These are phyloP conservation scores for Spea bombifrons DNA, from an alignment of 2,113 vertebrate genomes.

Conservation along the genomic window DNA sequence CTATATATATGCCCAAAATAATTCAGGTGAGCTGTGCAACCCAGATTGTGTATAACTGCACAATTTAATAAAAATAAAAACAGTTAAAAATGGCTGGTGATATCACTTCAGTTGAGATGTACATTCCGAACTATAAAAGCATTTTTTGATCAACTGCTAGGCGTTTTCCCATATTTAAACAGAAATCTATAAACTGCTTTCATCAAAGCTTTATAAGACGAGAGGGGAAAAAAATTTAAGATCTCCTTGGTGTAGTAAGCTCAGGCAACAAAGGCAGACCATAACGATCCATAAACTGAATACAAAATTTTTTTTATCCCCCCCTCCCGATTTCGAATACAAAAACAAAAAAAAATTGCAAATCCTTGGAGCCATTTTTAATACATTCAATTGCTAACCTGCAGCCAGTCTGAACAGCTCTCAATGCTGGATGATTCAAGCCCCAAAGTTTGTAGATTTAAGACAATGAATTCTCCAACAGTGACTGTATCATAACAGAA, in stretches of 20 bases:
- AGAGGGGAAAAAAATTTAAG: not conserved
- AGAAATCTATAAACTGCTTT: not conserved
- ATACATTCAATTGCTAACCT: no score
- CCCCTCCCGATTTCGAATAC: no score
- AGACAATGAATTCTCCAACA: not conserved
- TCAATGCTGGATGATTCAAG: no score
- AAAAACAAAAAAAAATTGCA: no score
- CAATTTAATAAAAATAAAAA: slow-evolving; percentile 55
- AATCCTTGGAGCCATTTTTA: no score
- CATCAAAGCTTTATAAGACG: not conserved
- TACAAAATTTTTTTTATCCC: no score
- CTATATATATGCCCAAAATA: slow-evolving; percentile 57
- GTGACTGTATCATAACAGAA: not conserved
- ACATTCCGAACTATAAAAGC: slow-evolving; percentile 31
- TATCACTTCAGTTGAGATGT: slow-evolving; percentile 49
- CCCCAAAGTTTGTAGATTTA: no score
- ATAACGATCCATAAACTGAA: not conserved
- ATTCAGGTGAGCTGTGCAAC: slow-evolving; percentile 57
- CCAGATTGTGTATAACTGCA: slow-evolving; percentile 52
- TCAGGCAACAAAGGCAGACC: slow-evolving; percentile 8
- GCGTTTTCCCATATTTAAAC: slow-evolving; percentile 25
- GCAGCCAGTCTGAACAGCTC: not conserved
- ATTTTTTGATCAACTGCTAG: not conserved
- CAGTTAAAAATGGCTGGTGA: slow-evolving; percentile 63
- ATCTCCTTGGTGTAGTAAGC: slow-evolving; percentile 26